Conservation (phyloP, 2,113 vertebrate genomes). For the Talpa occidentalis region DNA sequence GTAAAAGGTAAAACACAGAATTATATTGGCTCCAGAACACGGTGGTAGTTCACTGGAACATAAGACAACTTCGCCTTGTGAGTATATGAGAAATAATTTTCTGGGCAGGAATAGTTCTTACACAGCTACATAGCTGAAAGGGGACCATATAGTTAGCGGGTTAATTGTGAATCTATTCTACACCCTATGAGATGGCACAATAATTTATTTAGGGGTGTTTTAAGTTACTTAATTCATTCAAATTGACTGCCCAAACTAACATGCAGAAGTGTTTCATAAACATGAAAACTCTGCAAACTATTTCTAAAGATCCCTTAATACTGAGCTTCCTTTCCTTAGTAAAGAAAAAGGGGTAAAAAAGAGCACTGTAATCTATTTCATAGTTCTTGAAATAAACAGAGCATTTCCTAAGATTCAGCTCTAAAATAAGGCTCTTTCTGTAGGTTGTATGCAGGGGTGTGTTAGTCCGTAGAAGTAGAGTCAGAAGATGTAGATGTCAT, state of each 20-base stretch:
- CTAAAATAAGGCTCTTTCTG: neutral
- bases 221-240: constrained; percentile 44
- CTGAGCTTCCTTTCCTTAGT: neutral
- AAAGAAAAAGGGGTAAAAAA: neutral
- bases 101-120: constrained; percentile 4
- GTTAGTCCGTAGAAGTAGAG: neutral
- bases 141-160: neutral
- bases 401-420: constrained; percentile 1
- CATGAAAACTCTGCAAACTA: constrained; percentile 17
- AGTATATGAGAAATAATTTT: neutral
- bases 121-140: neutral
- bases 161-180: neutral
- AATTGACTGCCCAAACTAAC: neutral
- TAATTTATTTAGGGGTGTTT: constrained; percentile 31
- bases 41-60: neutral
- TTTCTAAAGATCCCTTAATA: constrained; percentile 2
- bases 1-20: neutral
- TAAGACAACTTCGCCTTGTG: neutral
- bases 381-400: neutral
- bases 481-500: neutral
- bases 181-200: neutral
- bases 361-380: neutral
- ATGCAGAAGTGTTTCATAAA: constrained; percentile 38
- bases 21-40: neutral
- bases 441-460: neutral